These are phyloP conservation scores for Plodia interpunctella DNA, from an alignment of 1,140 invertebrate species.

Conservation along the genomic window DNA sequence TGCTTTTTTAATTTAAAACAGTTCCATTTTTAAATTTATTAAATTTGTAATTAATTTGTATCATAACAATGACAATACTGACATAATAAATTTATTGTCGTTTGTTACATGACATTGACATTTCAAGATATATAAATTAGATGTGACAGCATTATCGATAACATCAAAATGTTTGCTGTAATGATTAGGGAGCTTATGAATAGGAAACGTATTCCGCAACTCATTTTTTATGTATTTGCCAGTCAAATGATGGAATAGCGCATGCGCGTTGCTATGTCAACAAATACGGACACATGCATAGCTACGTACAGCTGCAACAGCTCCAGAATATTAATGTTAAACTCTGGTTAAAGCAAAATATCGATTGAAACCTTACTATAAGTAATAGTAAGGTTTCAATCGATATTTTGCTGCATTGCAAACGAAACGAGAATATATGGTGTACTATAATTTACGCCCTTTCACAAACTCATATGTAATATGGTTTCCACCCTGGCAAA, in stretches of 20 bases:
- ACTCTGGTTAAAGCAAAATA: no score
- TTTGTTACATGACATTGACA: slow-evolving; percentile 4
- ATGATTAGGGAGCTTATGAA: not conserved
- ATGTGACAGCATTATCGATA: not conserved
- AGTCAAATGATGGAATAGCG: slow-evolving; percentile 37
- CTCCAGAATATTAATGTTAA: not conserved
- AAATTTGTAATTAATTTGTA: no score
- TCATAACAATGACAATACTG: no score
- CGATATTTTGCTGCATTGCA: no score
- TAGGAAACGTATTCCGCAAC: slow-evolving; percentile 15
- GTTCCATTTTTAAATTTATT: no score
- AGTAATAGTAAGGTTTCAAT: no score
- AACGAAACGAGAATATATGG: no score
- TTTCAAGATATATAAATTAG: not conserved
- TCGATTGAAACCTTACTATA: no score
- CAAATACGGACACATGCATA: slow-evolving; percentile 27
- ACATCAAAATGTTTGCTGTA: not conserved
- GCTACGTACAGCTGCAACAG: not conserved
- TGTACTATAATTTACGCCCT: no score
- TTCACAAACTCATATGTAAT: no score
- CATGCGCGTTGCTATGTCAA: slow-evolving; percentile 66
- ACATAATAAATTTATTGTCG: not conserved
- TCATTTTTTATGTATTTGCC: slow-evolving; percentile 58
- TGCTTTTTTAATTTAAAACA: no score
- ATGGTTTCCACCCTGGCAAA: no score